Percentiles rank a stretch among this genome's conserved stretches.
Evolutionary conservation across 2,797 vertebrate genomes (phyloP).

Genomic region (Cynopterus sphinx): DNA sequence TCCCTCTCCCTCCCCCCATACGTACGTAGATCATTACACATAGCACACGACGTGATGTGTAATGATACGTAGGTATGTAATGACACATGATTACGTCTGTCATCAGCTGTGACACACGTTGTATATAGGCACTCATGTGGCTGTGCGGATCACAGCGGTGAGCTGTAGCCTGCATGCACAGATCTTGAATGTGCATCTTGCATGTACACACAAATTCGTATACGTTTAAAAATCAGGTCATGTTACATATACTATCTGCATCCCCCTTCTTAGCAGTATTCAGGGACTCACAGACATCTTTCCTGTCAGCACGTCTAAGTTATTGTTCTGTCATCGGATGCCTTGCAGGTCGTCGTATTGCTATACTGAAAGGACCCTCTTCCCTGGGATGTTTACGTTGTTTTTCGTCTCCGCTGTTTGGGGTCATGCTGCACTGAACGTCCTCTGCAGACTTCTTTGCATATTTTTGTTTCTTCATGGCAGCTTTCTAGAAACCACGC

Average conservation of each 20-base stretch:
- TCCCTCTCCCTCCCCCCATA: no score
- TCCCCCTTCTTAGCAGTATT: neutral
- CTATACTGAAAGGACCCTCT: neutral
- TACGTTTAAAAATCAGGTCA: neutral
- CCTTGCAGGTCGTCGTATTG: neutral
- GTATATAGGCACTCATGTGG: neutral
- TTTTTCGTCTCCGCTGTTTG: neutral
- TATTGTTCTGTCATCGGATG: neutral
- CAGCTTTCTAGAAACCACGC: neutral
- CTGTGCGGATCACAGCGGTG: neutral
- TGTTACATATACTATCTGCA: neutral
- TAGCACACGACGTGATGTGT: no score
- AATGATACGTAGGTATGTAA: no score
- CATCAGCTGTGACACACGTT: no score
- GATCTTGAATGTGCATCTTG: neutral
- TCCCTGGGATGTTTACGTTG: neutral
- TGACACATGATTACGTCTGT: no score
- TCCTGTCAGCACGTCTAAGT: neutral
- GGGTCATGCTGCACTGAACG: neutral
- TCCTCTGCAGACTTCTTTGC: neutral
- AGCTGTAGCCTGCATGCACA: neutral
- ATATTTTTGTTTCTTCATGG: neutral
- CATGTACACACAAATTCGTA: no score
- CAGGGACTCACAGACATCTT: neutral
- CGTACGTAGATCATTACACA: no score